phyloP scores from a whole-genome alignment of 1,140 invertebrate genomes.

The Drosophila ficusphila region DNA sequence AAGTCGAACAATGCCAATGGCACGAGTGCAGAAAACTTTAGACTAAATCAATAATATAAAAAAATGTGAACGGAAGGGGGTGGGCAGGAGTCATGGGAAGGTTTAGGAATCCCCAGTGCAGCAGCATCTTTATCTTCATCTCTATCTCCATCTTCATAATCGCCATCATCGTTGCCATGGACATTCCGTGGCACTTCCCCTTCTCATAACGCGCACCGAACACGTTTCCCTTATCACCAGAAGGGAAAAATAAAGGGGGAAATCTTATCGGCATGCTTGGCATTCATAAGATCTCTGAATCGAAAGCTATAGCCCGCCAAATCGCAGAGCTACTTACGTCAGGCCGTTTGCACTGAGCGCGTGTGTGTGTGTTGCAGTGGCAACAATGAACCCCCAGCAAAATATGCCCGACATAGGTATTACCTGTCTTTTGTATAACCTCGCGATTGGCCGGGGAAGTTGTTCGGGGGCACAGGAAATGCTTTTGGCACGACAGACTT shows the following conservation, averaged over 20 bases:
- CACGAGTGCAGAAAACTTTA: constrained; percentile 44
- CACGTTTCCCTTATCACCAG: constrained; percentile 63
- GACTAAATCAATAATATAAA: constrained; percentile 50
- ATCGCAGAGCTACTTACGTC: constrained; percentile 69
- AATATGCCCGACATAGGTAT: constrained; percentile 74
- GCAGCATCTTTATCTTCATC: constrained; percentile 42
- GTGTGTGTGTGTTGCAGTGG: constrained; percentile 34
- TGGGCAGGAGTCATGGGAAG: constrained; percentile 21
- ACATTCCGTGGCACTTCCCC: constrained; percentile 12
- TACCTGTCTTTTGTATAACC: constrained; percentile 74
- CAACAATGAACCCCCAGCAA: constrained; percentile 62
- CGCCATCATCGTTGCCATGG: constrained; percentile 66
- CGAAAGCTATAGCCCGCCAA: constrained; percentile 58
- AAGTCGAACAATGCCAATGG: constrained; percentile 37
- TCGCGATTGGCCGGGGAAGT: constrained; percentile 6
- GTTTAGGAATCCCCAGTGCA: constrained; percentile 26
- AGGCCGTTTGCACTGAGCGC: constrained; percentile 14
- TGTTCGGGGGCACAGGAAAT: constrained; percentile 32
- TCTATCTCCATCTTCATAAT: constrained; percentile 69
- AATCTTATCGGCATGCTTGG: constrained; percentile 75
- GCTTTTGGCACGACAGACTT: constrained; percentile 81
- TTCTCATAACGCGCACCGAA: constrained; percentile 62
- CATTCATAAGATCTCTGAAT: constrained; percentile 78
- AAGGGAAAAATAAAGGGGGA: neutral
- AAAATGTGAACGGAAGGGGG: constrained; percentile 2